Percentiles rank a stretch among this genome's conserved stretches.
Evolutionary conservation across 2,888 invertebrate species (phyloP).

Genomic region (Taenaris catops): DNA sequence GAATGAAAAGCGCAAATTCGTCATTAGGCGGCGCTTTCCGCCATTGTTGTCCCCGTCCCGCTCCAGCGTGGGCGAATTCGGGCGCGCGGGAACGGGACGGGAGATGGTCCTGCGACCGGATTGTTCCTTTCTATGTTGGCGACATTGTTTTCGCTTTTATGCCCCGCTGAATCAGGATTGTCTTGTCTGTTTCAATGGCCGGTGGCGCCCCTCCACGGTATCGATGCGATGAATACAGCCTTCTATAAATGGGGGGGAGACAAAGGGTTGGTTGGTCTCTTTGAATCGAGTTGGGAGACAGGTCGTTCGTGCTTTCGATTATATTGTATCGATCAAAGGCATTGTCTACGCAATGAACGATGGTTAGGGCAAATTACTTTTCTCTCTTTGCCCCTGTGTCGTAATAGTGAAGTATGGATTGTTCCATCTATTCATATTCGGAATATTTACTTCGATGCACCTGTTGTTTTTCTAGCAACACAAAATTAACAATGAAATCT

Average conservation of each 20-base stretch:
- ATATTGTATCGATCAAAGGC: conserved; percentile 75
- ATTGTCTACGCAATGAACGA: conserved; percentile 69
- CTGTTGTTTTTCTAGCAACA: too few relatives aligned
- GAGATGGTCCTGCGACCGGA: conserved; percentile 69
- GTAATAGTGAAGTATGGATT: conserved; percentile 31
- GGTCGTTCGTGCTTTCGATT: conserved; percentile 73
- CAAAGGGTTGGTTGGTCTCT: conserved; percentile 79
- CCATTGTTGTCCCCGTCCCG: conserved; percentile 63
- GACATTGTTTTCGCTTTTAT: conserved; percentile 80
- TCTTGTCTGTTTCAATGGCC: conserved; percentile 77
- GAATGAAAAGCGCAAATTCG: conserved; percentile 81
- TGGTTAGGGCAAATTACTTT: conserved; percentile 78
- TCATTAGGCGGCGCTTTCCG: conserved; percentile 78
- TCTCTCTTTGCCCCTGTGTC: conserved; percentile 50
- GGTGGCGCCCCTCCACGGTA: conserved; percentile 76
- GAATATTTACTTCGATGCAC: neutral
- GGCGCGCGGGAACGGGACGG: conserved; percentile 48
- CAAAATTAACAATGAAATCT: too few relatives aligned
- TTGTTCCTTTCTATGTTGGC: conserved; percentile 80
- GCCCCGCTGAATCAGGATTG: conserved; percentile 76
- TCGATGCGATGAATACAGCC: conserved; percentile 59
- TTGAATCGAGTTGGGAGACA: conserved; percentile 72
- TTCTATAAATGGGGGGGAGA: conserved; percentile 74
- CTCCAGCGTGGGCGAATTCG: conserved; percentile 32
- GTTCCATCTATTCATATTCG: conserved; percentile 12